Conservation (phyloP, 2,113 vertebrate species). For the Erinaceus europaeus region DNA sequence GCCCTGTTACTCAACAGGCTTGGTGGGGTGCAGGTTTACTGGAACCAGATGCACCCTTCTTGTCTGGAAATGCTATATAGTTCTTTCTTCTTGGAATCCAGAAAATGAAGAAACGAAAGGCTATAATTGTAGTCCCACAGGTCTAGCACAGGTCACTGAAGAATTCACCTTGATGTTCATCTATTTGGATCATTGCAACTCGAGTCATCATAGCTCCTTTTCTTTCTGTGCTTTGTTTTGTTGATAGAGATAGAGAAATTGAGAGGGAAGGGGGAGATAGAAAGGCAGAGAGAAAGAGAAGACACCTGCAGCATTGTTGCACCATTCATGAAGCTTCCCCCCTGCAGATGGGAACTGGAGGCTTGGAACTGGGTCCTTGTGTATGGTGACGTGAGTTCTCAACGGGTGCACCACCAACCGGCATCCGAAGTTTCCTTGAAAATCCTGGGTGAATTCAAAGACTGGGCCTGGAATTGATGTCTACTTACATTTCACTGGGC, state of each 20-base stretch:
- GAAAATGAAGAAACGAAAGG: neutral
- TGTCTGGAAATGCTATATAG: neutral
- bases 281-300: no score
- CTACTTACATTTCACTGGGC: neutral
- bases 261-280: no score
- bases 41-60: neutral
- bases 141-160: neutral
- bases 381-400: no score
- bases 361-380: no score
- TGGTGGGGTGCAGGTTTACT: neutral
- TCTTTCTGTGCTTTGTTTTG: no score
- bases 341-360: no score
- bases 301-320: no score
- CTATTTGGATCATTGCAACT: neutral
- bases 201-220: neutral
- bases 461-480: neutral
- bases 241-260: no score
- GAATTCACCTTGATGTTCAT: neutral
- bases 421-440: constrained; percentile 39
- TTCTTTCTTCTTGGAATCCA: neutral
- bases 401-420: no score
- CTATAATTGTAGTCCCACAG: neutral
- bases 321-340: no score
- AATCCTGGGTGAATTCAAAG: constrained; percentile 45
- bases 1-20: neutral